Evolutionary conservation across 2,888 invertebrate species (phyloP), one percentile per base, ranked within the genome.

Genomic region (Odontocerum albicorne): DNA sequence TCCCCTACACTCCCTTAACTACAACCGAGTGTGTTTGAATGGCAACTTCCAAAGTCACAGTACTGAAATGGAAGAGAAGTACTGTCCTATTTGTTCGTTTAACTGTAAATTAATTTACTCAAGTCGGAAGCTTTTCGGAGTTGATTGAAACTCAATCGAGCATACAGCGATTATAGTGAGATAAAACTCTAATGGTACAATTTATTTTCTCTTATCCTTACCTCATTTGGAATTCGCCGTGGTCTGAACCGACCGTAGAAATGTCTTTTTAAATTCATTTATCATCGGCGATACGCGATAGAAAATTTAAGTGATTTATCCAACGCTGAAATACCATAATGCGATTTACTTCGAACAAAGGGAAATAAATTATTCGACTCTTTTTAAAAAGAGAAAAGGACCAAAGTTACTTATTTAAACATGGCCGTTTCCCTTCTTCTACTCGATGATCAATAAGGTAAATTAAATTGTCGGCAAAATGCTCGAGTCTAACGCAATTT

Each of bases 291-390:
- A 55, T 49, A 40, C 53, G 43, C 53, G 53, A 53, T 49, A 46
- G 45, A 55, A 55, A n/a, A 55, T 55, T 59, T 59, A 59, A 59
- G 59, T 59, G 59, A 59, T 59, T 59, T 59, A 59, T 58, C 59
- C 55, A 33, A 39, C 51, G 55, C 47, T 55, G 55, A 55, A 57
- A 46, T 32, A 45, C 46, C 55, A 52, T 59, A 59, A 59, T 59
- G 55, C 55, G 55, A 59, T 59, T 59, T 55, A 19, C 55, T 33
- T 40, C 52, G 38, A 42, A 47, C 39, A 55, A 54, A 47, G 39
- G 31, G 46, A 59, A 55, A 52, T 55, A 44, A 59, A 59, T 59
- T 52, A 59, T 53, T 40, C 17, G 46, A 45, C 45, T 17, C 33
- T 45, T 45, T 45, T 32, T 33, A 45, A 43, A 17, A 43, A 43